Percentiles rank a stretch among this genome's conserved stretches.
Conservation (phyloP, 2,797 vertebrate species). For the Acipenser oxyrinchus region DNA sequence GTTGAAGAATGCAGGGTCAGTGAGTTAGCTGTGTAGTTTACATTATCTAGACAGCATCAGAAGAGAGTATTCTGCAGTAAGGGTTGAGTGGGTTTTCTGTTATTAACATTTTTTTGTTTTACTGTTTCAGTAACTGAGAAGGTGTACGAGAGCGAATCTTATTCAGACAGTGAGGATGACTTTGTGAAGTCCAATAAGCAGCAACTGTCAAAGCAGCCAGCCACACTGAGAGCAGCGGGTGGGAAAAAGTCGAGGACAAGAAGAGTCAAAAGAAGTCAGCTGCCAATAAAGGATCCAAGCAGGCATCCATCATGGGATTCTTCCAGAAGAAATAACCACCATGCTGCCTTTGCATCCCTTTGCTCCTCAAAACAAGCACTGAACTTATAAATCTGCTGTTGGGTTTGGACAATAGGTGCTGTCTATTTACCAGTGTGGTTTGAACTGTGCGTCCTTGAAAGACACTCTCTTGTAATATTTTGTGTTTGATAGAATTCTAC, state of each 20-base stretch:
- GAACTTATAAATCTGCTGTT: background rate
- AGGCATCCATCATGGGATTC: conserved; percentile 87
- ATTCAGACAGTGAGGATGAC: conserved; percentile 78
- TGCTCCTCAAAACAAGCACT: background rate
- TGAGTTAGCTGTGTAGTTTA: too few species aligned
- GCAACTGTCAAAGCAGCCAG: conserved; percentile 21
- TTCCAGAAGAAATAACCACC: conserved; percentile 81
- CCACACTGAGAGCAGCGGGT: conserved; percentile 27
- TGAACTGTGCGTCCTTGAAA: background rate
- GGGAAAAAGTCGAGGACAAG: conserved; percentile 59
- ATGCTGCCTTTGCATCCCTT: background rate
- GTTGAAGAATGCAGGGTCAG: too few species aligned
- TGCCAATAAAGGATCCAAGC: conserved; percentile 67
- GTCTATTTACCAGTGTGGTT: background rate
- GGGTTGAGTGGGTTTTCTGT: background rate
- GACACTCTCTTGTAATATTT: background rate
- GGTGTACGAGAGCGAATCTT: conserved; percentile 82
- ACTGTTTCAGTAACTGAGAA: conserved; percentile 84
- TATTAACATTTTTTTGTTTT: background rate
- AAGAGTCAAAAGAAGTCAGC: conserved; percentile 64
- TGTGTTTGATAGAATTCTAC: background rate
- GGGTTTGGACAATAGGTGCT: background rate
- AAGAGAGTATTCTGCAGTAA: too few species aligned
- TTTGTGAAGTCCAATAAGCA: conserved; percentile 36
- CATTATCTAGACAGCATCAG: too few species aligned